phyloP scores from a whole-genome alignment of 2,888 invertebrate species.

The Apamea crenata region DNA sequence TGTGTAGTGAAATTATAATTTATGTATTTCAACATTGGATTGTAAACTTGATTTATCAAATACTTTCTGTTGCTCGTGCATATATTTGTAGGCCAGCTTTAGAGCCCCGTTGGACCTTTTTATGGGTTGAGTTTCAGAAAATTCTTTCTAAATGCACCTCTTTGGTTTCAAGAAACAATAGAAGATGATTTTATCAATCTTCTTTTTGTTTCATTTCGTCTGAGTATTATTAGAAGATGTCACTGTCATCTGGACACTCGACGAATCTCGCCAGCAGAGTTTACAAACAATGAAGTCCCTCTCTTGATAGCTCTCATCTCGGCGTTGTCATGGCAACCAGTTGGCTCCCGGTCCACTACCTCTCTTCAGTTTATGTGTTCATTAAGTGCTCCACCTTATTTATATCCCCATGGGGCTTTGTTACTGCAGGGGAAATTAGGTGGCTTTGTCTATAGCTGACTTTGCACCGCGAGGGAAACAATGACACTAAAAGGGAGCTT shows the following conservation, averaged over 20 bases:
- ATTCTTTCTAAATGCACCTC: not conserved
- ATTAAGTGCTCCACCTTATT: constrained; percentile 87
- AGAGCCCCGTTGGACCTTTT: not conserved
- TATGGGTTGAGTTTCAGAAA: not conserved
- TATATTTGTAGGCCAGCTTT: not conserved
- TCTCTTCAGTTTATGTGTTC: constrained; percentile 87
- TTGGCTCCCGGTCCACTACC: constrained; percentile 78
- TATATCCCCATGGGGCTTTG: constrained; percentile 86
- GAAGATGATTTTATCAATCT: not conserved
- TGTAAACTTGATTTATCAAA: constrained; percentile 35
- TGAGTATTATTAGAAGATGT: not conserved
- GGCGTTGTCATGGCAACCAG: constrained; percentile 79
- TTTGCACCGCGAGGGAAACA: constrained; percentile 73
- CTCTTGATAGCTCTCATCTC: constrained; percentile 31
- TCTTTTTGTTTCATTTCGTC: not conserved
- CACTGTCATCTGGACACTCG: not conserved
- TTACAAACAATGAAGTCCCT: constrained; percentile 31
- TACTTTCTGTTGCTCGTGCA: not conserved
- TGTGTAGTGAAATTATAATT: constrained; percentile 49
- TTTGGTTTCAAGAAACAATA: not conserved
- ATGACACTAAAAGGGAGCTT: constrained; percentile 63
- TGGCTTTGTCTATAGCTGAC: constrained; percentile 85
- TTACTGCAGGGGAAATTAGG: constrained; percentile 83
- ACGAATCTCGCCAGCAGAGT: not conserved
- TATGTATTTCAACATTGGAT: constrained; percentile 38